Evolutionary conservation across 2,888 invertebrate genomes (phyloP).

Genomic region (Scrobipalpa costella): DNA sequence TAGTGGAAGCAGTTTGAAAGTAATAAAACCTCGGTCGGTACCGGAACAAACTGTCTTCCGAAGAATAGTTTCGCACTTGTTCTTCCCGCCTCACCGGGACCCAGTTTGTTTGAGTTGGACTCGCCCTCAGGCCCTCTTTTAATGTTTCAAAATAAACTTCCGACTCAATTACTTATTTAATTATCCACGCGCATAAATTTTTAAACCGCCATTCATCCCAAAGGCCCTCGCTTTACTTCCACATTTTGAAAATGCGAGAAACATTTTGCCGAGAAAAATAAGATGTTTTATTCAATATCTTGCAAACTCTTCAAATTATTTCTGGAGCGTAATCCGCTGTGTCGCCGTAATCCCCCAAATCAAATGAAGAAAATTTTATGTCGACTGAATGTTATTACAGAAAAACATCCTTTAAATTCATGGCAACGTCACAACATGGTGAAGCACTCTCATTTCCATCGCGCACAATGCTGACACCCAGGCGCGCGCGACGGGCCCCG

Average conservation of each 20-base stretch:
- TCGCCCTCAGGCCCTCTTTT: constrained; percentile 20
- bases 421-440: constrained; percentile 41
- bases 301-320: constrained; percentile 39
- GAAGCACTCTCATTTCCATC: constrained; percentile 47
- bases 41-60: constrained; percentile 29
- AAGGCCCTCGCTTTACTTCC: constrained; percentile 9
- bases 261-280: constrained; percentile 15
- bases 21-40: constrained; percentile 30
- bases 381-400: constrained; percentile 27
- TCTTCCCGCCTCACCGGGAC: constrained; percentile 25
- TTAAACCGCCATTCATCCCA: constrained; percentile 12
- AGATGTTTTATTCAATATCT: constrained; percentile 27
- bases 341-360: constrained; percentile 47
- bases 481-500: constrained; percentile 45
- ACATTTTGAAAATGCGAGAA: not conserved
- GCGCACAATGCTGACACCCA: constrained; percentile 45
- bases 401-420: constrained; percentile 47
- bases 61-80: constrained; percentile 29
- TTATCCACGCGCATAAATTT: constrained; percentile 18
- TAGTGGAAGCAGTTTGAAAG: constrained; percentile 29
- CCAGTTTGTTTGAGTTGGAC: constrained; percentile 26
- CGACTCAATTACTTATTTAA: constrained; percentile 19
- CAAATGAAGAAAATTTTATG: constrained; percentile 43
- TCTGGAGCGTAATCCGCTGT: constrained; percentile 40
- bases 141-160: constrained; percentile 7